Conservation (phyloP, 2,113 vertebrate genomes). For the Sapajus apella region DNA sequence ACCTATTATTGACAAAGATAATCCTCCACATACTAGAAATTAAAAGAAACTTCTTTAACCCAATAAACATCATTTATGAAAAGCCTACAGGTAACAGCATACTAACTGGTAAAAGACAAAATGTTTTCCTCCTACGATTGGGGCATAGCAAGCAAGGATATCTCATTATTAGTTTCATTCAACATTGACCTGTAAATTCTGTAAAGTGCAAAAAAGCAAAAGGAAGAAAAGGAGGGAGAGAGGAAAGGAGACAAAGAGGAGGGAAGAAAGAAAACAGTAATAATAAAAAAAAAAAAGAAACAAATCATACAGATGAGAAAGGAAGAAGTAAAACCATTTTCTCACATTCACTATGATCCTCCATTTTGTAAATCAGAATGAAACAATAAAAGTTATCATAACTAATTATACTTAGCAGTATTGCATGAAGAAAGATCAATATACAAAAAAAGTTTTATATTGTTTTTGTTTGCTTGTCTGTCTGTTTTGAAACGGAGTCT, state of each 20-base stretch:
- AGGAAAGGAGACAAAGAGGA: neutral
- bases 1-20: neutral
- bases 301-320: neutral
- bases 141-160: neutral
- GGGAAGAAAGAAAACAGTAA: neutral
- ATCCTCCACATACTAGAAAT: neutral
- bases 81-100: neutral
- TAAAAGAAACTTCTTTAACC: neutral
- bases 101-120: neutral
- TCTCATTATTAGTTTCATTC: neutral
- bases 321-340: neutral
- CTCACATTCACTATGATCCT: neutral
- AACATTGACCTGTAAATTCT: neutral
- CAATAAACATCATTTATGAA: neutral
- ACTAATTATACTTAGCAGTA: neutral
- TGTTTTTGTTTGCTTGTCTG: too few species aligned
- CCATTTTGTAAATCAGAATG: neutral
- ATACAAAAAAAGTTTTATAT: neutral
- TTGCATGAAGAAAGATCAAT: neutral
- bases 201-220: neutral
- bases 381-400: neutral
- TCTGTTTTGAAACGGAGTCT: too few species aligned
- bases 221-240: neutral
- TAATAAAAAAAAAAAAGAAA: neutral
- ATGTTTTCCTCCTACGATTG: neutral